Evolutionary conservation across 2,797 vertebrate genomes (phyloP).

Genomic region (Galaxias olidus): DNA sequence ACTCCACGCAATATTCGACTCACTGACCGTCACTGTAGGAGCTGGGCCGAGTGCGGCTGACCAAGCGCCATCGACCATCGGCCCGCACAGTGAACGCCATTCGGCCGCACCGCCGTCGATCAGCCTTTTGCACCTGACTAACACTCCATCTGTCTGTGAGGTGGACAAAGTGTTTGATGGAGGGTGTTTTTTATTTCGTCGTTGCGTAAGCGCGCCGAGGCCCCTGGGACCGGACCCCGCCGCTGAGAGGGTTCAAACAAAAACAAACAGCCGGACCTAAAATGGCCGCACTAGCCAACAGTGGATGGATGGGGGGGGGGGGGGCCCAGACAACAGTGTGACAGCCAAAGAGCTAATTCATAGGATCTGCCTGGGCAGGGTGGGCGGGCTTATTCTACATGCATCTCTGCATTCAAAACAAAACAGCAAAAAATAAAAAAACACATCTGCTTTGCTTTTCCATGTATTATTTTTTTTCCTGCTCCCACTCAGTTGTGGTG

Average conservation of each 20-base stretch:
- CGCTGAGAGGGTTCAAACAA: slow-evolving; percentile 2
- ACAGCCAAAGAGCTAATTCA: slow-evolving; percentile 63
- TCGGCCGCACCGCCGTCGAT: background rate
- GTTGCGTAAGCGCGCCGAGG: slow-evolving; percentile 47
- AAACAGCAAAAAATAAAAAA: too few relatives aligned
- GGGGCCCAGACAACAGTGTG: slow-evolving; percentile 39
- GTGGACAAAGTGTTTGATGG: slow-evolving; percentile 42
- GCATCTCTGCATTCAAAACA: background rate
- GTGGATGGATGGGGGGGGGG: background rate
- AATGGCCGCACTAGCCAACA: background rate
- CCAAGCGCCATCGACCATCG: background rate
- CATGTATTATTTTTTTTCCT: slow-evolving; percentile 52
- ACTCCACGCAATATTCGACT: too few relatives aligned
- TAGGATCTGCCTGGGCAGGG: slow-evolving; percentile 50
- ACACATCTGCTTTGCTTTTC: slow-evolving; percentile 69
- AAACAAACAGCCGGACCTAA: slow-evolving; percentile 5
- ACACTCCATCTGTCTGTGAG: slow-evolving; percentile 8
- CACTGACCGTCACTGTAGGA: too few relatives aligned
- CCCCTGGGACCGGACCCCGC: slow-evolving; percentile 41
- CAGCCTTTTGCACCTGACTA: background rate
- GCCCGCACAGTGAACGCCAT: background rate
- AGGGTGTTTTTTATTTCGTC: slow-evolving; percentile 47
- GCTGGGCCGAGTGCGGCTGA: too few relatives aligned
- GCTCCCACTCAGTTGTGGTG: slow-evolving; percentile 55
- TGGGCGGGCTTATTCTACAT: background rate